Percentiles rank a stretch among this genome's conserved stretches.
phyloP scores from a whole-genome alignment of 2,888 invertebrate species.

The Cataglyphis altisquamis region DNA sequence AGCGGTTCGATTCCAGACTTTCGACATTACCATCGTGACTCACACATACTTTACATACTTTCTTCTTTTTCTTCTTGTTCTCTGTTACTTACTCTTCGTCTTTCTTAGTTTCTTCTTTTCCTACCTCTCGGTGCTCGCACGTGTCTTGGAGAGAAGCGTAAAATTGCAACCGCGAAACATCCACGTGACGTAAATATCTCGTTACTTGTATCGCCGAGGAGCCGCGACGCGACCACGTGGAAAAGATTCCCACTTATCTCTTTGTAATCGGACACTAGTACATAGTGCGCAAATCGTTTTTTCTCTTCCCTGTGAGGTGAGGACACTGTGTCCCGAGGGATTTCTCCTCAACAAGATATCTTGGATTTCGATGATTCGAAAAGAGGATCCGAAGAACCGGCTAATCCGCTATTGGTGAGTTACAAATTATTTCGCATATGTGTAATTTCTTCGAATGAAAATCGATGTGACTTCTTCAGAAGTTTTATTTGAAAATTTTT shows the following conservation, averaged over 20 bases:
- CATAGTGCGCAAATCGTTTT: conserved; percentile 12
- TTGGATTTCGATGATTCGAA: conserved; percentile 38
- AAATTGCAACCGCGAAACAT: conserved; percentile 58
- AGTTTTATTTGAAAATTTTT: background rate
- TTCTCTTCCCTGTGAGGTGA: conserved; percentile 43
- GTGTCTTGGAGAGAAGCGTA: conserved; percentile 64
- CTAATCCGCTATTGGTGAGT: conserved; percentile 78
- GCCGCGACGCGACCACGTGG: conserved; percentile 45
- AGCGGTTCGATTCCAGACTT: conserved; percentile 79
- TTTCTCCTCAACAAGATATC: conserved; percentile 24
- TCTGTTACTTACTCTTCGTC: background rate
- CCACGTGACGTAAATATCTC: conserved; percentile 44
- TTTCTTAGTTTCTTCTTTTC: conserved; percentile 14
- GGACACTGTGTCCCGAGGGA: conserved; percentile 36
- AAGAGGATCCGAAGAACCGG: conserved; percentile 67
- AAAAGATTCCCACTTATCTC: conserved; percentile 32
- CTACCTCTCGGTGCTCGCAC: conserved; percentile 59
- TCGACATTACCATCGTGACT: conserved; percentile 60
- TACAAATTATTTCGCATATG: background rate
- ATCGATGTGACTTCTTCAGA: conserved; percentile 35
- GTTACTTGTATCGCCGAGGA: conserved; percentile 21
- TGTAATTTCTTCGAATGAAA: background rate
- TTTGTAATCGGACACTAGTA: conserved; percentile 8
- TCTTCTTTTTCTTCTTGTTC: conserved; percentile 21
- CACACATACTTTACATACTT: conserved; percentile 46